phyloP scores from a whole-genome alignment of 2,888 invertebrate species.

The Acronicta leporina region DNA sequence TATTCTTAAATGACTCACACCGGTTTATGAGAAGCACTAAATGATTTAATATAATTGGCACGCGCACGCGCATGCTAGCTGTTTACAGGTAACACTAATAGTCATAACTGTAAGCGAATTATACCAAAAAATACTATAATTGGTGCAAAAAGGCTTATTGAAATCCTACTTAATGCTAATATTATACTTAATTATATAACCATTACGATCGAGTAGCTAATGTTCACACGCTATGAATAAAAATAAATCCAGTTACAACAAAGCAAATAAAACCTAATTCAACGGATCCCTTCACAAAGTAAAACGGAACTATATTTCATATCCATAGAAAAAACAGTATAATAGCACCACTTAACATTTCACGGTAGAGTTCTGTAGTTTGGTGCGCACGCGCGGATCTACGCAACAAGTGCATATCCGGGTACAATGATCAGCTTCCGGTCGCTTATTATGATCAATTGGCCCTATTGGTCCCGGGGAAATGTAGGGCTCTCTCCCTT shows the following conservation, averaged over 20 bases:
- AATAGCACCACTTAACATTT: constrained; percentile 51
- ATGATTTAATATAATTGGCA: constrained; percentile 33
- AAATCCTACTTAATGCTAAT: too few relatives aligned
- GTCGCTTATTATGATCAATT: constrained; percentile 76
- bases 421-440: constrained; percentile 75
- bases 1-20: constrained; percentile 46
- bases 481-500: constrained; percentile 73
- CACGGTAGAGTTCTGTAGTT: constrained; percentile 50
- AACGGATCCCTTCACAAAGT: constrained; percentile 36
- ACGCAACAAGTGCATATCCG: constrained; percentile 78
- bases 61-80: constrained; percentile 23
- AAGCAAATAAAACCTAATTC: constrained; percentile 29
- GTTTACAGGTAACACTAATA: constrained; percentile 22
- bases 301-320: constrained; percentile 50
- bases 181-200: too few relatives aligned
- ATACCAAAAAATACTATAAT: too few relatives aligned
- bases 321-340: constrained; percentile 49
- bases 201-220: too few relatives aligned
- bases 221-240: not conserved
- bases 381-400: constrained; percentile 56
- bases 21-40: constrained; percentile 31
- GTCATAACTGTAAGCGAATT: constrained; percentile 18
- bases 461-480: constrained; percentile 60
- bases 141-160: too few relatives aligned
- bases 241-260: constrained; percentile 16